Evolutionary conservation across 2,888 invertebrate species (phyloP).

Genomic region (Norana najaformis): DNA sequence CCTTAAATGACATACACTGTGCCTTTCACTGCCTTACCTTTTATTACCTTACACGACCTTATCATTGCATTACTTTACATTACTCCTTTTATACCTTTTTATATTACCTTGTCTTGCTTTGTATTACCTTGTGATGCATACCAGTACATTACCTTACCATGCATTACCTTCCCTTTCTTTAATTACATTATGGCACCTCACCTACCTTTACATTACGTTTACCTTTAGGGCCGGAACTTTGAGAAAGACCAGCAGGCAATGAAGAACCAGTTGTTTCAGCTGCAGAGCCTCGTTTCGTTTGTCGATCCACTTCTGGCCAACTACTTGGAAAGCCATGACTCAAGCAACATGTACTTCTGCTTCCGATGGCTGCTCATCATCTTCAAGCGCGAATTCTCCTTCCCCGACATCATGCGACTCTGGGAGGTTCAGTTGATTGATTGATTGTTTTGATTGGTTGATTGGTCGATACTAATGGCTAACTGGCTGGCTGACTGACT

Average conservation of each 20-base stretch:
- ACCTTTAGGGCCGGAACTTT: constrained; percentile 72
- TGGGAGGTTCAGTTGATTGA: constrained; percentile 80
- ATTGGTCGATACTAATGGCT: no score
- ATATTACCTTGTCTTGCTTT: neutral
- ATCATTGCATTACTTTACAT: neutral
- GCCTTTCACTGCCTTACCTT: neutral
- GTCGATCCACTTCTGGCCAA: constrained; percentile 82
- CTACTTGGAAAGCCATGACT: constrained; percentile 81
- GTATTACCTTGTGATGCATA: no score
- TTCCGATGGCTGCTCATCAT: constrained; percentile 95
- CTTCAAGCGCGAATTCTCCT: constrained; percentile 91
- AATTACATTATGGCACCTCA: no score
- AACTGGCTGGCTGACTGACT: no score
- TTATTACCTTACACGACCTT: neutral
- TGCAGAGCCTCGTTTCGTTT: constrained; percentile 79
- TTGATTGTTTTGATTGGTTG: neutral
- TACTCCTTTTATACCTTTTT: neutral
- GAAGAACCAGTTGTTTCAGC: constrained; percentile 85
- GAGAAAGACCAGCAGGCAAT: constrained; percentile 95
- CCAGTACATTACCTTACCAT: no score
- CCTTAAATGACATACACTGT: neutral
- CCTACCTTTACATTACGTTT: neutral
- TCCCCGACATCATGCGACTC: constrained; percentile 80
- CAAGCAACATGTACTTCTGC: constrained; percentile 96
- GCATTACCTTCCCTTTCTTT: neutral